These are phyloP conservation scores for Trissolcus japonicus DNA, from an alignment of 2,888 invertebrate genomes.

Conservation along the genomic window DNA sequence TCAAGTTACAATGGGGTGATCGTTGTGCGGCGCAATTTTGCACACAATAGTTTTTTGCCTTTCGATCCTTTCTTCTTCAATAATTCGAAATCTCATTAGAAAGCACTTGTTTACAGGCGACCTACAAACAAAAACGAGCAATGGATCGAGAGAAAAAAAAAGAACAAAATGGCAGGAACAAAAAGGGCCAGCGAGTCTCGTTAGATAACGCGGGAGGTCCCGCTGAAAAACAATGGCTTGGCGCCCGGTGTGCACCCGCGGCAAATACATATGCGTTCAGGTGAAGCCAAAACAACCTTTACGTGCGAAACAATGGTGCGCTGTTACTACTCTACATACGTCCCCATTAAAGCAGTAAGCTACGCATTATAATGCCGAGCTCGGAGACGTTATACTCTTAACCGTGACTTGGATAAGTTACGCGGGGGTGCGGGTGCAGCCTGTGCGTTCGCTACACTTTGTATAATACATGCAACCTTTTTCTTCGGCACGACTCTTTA, in stretches of 20 bases:
- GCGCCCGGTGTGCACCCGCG: constrained; percentile 61
- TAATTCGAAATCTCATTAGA: constrained; percentile 57
- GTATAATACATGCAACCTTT: constrained; percentile 40
- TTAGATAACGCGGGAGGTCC: constrained; percentile 68
- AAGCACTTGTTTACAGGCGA: constrained; percentile 57
- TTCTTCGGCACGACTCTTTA: constrained; percentile 35
- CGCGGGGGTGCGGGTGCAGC: constrained; percentile 27
- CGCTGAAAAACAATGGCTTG: constrained; percentile 67
- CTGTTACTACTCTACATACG: constrained; percentile 70
- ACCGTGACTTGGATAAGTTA: constrained; percentile 49
- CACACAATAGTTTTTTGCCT: constrained; percentile 45
- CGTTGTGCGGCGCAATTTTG: constrained; percentile 42
- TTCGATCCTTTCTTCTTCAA: constrained; percentile 28
- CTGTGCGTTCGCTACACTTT: constrained; percentile 24
- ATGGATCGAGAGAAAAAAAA: constrained; percentile 7
- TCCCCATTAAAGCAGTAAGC: constrained; percentile 71
- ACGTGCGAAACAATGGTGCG: constrained; percentile 65
- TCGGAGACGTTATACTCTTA: constrained; percentile 41
- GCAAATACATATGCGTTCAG: constrained; percentile 60
- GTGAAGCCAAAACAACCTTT: constrained; percentile 65
- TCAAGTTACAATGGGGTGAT: neutral
- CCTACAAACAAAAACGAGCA: constrained; percentile 22
- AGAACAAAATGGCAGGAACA: constrained; percentile 23
- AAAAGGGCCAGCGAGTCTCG: constrained; percentile 61
- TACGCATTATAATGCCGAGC: constrained; percentile 68